A percentile compares a stretch with the other conserved stretches of the same genome.
Evolutionary conservation across 1,140 invertebrate genomes (phyloP).

Genomic region (Lasaia peninsularis): DNA sequence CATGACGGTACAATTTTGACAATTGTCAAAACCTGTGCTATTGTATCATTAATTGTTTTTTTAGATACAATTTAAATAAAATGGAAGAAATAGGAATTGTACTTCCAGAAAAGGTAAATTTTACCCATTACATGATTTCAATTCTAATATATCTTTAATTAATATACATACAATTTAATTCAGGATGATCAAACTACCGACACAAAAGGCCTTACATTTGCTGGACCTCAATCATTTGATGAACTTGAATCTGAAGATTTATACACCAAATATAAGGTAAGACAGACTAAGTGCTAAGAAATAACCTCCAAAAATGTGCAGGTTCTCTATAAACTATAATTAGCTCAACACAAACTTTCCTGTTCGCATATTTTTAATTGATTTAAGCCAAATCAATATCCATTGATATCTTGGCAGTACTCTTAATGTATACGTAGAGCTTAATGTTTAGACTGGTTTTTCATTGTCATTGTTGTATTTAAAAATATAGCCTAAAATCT

Average conservation of each 20-base stretch:
- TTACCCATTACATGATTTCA: background rate
- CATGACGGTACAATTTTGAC: slow-evolving; percentile 37
- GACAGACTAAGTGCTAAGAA: too few relatives aligned
- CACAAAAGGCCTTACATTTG: slow-evolving; percentile 53
- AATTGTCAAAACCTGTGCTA: slow-evolving; percentile 13
- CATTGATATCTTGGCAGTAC: too few relatives aligned
- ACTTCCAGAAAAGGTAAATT: slow-evolving; percentile 63
- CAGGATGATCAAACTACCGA: slow-evolving; percentile 70
- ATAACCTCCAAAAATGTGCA: too few relatives aligned
- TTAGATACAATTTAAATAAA: slow-evolving; percentile 21
- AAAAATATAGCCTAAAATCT: too few relatives aligned
- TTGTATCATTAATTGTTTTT: background rate
- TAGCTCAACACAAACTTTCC: too few relatives aligned
- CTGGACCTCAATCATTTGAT: slow-evolving; percentile 76
- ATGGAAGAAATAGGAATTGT: slow-evolving; percentile 75
- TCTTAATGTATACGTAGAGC: too few relatives aligned
- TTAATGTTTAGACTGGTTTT: too few relatives aligned
- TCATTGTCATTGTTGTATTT: too few relatives aligned
- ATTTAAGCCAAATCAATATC: too few relatives aligned
- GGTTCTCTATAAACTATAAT: too few relatives aligned
- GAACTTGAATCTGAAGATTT: slow-evolving; percentile 93
- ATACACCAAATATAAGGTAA: slow-evolving; percentile 95
- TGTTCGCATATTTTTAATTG: too few relatives aligned
- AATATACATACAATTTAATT: slow-evolving; percentile 32
- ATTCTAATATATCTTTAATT: background rate